phyloP scores from a whole-genome alignment of 1,140 invertebrate species.

The Hyposmocoma kahamanoa region DNA sequence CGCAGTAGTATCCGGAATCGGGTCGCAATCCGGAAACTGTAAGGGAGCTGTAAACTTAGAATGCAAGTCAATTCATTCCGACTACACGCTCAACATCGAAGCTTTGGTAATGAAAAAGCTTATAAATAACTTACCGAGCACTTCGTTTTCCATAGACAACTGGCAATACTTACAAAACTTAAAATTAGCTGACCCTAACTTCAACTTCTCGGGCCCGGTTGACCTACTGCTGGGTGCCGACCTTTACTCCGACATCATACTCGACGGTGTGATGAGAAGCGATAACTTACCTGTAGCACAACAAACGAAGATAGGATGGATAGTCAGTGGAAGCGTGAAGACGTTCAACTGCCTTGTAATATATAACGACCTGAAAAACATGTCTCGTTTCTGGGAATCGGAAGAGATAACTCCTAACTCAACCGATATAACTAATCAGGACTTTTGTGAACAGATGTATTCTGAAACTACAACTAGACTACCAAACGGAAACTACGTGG shows the following conservation, averaged over 20 bases:
- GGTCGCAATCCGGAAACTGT: not conserved
- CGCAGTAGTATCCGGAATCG: not conserved
- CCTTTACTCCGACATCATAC: not conserved
- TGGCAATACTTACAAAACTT: not conserved
- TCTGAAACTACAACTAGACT: conserved; percentile 7
- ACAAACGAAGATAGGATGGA: not conserved
- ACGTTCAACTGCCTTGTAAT: not conserved
- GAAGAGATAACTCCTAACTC: conserved; percentile 27
- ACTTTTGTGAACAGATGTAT: conserved; percentile 8
- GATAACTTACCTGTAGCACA: not conserved
- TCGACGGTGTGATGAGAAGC: not conserved
- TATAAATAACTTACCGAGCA: not conserved
- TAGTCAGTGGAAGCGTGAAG: not conserved
- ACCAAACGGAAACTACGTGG: conserved; percentile 17
- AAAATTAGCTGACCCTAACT: not conserved
- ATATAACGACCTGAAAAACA: conserved; percentile 2
- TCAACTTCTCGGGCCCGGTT: not conserved
- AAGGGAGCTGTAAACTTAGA: not conserved
- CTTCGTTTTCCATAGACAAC: not conserved
- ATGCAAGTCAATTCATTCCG: not conserved
- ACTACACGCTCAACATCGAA: not conserved
- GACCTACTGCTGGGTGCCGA: not conserved
- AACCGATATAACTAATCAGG: conserved; percentile 21
- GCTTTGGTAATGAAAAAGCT: not conserved
- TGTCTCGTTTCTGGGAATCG: conserved; percentile 31